phyloP scores from a whole-genome alignment of 2,113 vertebrate species.

The Turnix velox region DNA sequence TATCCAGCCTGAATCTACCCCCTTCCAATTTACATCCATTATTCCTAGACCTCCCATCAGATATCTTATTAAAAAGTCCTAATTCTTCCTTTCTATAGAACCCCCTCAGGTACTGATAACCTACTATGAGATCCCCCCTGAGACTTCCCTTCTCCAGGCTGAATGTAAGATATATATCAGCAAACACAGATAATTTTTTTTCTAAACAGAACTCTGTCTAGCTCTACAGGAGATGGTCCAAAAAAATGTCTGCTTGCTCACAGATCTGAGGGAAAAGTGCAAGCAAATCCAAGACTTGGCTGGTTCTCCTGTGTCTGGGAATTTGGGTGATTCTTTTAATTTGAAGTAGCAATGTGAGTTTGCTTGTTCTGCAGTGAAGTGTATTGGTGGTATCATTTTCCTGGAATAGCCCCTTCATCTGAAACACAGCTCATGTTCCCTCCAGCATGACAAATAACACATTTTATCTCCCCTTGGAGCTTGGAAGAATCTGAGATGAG shows the following conservation, averaged over 20 bases:
- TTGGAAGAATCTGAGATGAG: constrained; percentile 25
- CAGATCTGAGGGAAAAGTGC: not conserved
- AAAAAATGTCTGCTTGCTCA: not conserved
- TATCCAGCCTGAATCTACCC: too few relatives aligned
- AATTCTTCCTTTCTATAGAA: too few relatives aligned
- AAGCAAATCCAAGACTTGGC: not conserved
- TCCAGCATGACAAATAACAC: not conserved
- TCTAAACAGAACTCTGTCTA: not conserved
- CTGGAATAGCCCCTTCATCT: not conserved
- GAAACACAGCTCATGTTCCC: not conserved
- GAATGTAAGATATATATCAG: not conserved
- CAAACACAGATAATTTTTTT: not conserved
- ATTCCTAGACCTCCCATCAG: too few relatives aligned
- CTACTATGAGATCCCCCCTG: too few relatives aligned
- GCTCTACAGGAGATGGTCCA: not conserved
- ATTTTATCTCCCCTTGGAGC: not conserved
- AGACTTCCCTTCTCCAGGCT: too few relatives aligned
- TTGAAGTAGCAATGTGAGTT: not conserved
- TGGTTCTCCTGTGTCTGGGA: not conserved
- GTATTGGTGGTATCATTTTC: not conserved
- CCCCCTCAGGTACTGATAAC: too few relatives aligned
- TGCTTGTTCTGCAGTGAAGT: not conserved
- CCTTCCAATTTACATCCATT: too few relatives aligned
- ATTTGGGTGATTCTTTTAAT: not conserved
- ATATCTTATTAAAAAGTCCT: too few relatives aligned